Base-by-base conservation (phyloP, 1,140 invertebrate genomes). In the Drosophila repletoides region DNA sequence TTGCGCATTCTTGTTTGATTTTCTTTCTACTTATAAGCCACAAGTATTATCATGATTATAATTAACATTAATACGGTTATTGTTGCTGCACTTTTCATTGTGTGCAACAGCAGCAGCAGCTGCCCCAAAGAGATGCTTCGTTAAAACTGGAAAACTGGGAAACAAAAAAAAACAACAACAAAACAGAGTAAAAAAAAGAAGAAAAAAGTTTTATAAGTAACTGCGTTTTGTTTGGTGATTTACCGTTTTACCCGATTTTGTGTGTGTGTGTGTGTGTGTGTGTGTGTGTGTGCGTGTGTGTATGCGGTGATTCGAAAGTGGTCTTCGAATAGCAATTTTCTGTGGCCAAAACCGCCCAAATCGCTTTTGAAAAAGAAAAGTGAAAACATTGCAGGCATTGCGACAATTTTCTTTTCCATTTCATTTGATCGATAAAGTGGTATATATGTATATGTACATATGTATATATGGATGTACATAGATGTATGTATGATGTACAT, bases 301-400 rank as follows among this genome's bases (percentile, higher is more conserved):
- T 46, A 31, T 49, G 17, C 45, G 19, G 53, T 49, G 53, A 83
- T 84, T 84, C 63, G 79, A 81, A 81, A 84, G 79, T 81, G 77
- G 70, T 81, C 61, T 48, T 19, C 22, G 15, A 38, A 36, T 15
- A 59, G 40, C 53, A 60, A 52, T 53, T 61, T 55, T 52, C 45
- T 28, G 34, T 51, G 43, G 64, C 56, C 38, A 24, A 29, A 38
- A 66, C 36, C 55, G 52, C 48, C 41, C 71, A 49, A 38, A 66
- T 45, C 19, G 64, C 55, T 29, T 49, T 66, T 58, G 43, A 48
- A 31, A 55, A 61, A 74, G 33, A 83, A 83, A 84, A 84, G 80
- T 86, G 79, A 84, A 84, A 84, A 84, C 77, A n/a, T n/a, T 58
- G 64, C 36, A 53, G 52, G 51, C 21, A 33, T 72, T 51, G 80